Evolutionary conservation across 2,888 invertebrate genomes (phyloP).

Genomic region (Syrista parreyssii): DNA sequence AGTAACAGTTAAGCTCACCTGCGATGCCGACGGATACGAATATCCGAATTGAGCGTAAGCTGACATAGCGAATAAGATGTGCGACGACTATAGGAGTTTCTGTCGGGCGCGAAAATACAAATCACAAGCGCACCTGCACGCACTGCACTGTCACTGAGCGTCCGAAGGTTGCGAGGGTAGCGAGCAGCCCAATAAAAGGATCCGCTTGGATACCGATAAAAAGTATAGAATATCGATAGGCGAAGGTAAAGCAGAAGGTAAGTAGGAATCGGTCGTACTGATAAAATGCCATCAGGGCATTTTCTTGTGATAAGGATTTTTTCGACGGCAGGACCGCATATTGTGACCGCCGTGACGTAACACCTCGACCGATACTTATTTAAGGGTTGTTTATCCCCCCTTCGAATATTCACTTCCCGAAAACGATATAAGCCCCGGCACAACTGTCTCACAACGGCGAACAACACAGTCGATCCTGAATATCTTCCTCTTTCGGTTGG

Average conservation of each 20-base stretch:
- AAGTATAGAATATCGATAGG: not conserved
- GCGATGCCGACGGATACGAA: slow-evolving; percentile 90
- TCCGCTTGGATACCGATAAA: not conserved
- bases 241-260: not conserved
- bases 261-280: slow-evolving; percentile 13
- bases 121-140: slow-evolving; percentile 45
- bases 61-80: slow-evolving; percentile 68
- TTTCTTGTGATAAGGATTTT: slow-evolving; percentile 12
- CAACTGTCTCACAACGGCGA: slow-evolving; percentile 1
- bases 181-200: not conserved
- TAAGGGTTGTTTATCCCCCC: not conserved
- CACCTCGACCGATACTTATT: not conserved
- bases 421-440: not conserved
- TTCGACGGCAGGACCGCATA: not conserved
- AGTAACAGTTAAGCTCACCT: slow-evolving; percentile 72
- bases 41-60: slow-evolving; percentile 94
- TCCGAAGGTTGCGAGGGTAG: not conserved
- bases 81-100: slow-evolving; percentile 20
- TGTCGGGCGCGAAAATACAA: slow-evolving; percentile 14
- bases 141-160: slow-evolving; percentile 43
- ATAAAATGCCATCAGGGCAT: slow-evolving; percentile 46
- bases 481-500: not conserved
- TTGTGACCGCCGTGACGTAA: not conserved
- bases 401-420: not conserved
- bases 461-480: not conserved